phyloP scores from a whole-genome alignment of 2,797 vertebrate species.

The Pseudochaenichthys georgianus region DNA sequence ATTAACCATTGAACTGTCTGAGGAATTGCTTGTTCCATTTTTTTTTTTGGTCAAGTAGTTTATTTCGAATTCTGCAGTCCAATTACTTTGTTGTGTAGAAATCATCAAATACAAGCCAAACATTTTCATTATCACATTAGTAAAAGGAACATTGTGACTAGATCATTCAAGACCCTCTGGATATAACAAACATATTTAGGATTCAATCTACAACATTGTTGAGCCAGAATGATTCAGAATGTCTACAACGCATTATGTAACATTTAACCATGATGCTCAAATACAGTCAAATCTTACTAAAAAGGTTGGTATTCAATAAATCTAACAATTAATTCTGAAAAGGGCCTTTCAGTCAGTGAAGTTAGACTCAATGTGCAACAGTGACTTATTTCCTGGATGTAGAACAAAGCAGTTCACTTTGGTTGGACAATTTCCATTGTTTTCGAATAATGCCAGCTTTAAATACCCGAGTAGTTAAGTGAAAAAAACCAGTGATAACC shows the following conservation, averaged over 20 bases:
- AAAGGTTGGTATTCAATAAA: background rate
- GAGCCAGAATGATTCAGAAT: constrained; percentile 1
- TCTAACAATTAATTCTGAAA: background rate
- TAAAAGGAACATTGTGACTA: background rate
- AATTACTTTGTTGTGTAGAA: background rate
- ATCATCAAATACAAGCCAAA: background rate
- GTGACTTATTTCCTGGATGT: background rate
- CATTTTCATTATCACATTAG: background rate
- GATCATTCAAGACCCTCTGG: constrained; percentile 10
- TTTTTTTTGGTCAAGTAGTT: constrained; percentile 3
- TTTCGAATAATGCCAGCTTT: constrained; percentile 1
- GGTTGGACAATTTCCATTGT: constrained; percentile 2
- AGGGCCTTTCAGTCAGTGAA: background rate
- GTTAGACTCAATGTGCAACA: constrained; percentile 5
- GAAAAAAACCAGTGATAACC: background rate
- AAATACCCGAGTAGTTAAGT: background rate
- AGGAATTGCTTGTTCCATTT: background rate
- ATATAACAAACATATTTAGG: constrained; percentile 29
- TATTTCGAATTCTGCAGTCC: background rate
- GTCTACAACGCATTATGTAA: constrained; percentile 28
- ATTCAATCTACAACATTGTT: constrained; percentile 1
- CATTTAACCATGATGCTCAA: constrained; percentile 16
- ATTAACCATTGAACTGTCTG: background rate
- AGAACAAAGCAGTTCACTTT: constrained; percentile 15
- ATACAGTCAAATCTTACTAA: constrained; percentile 19